Base-by-base conservation (phyloP, 92 coral and sea anemone genomes). In the Bergia puertoricense region DNA sequence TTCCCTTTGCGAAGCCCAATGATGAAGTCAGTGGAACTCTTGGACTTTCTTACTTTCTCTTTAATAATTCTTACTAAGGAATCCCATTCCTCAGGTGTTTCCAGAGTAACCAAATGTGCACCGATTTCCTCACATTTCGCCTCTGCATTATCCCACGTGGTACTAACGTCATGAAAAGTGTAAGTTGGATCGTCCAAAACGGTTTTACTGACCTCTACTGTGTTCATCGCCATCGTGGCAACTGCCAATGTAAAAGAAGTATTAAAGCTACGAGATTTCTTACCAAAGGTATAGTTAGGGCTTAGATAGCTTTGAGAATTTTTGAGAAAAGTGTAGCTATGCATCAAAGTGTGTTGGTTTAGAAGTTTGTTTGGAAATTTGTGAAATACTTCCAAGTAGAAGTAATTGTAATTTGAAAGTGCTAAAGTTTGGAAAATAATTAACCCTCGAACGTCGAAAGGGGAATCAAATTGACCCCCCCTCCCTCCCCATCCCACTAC, bases 61-160 rank as follows among this genome's bases (percentile, higher is more conserved):
- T 68, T 69, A 45, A 83, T 68, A 18, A 83, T 5, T 8, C 36
- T 7, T 72, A 16, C 44, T 23, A 83, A 30, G 57, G 77, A 44
- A 10, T 44, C 9, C 86, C 86, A 83, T 44, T 83, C 62, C 9
- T 30, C 65, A 15, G 22, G 0, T 46, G 86, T 83, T 83, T 83
- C 86, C 86, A 83, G 68, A 13, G 86, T 83, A 20, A 83, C 66
- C 44, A 83, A 48, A 23, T 83, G 76, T 20, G 79, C 86, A 22
- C 78, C 67, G 20, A 41, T 6, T 45, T 69, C 66, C 44, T 69
- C 8, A 30, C 86, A 83, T 69, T 83, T 68, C 59, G 44, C 67
- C 10, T 69, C 40, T n/a, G 86, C 86, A 42, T 68, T 67, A 18
- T 83, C 65, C 86, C 86, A 83, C 62, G 86, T 83, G 43, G 86